Evolutionary conservation across 2,888 invertebrate species (phyloP).

Genomic region (Eucera pruinosa): DNA sequence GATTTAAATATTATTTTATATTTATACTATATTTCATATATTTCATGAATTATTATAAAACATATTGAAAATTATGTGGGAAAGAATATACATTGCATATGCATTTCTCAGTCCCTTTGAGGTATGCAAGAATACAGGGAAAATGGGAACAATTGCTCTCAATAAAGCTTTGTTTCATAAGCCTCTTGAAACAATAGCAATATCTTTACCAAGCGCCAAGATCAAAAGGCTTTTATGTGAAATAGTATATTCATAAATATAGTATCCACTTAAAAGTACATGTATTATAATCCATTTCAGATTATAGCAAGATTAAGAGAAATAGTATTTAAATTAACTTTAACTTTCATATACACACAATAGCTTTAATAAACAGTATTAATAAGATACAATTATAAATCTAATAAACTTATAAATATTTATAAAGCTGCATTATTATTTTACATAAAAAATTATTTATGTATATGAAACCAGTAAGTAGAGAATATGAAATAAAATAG

Average conservation of each 20-base stretch:
- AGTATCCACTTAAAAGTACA: neutral
- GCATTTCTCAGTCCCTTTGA: neutral
- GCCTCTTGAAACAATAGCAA: slow-evolving; percentile 42
- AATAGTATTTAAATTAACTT: neutral
- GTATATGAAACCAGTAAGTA: too few species aligned
- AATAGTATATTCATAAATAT: neutral
- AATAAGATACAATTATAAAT: neutral
- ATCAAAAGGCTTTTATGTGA: slow-evolving; percentile 20
- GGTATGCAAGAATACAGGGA: slow-evolving; percentile 4
- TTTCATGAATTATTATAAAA: neutral
- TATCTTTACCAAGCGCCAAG: slow-evolving; percentile 16
- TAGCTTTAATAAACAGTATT: neutral
- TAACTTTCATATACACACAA: neutral
- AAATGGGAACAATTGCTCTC: slow-evolving; percentile 40
- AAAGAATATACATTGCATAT: neutral
- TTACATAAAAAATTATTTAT: neutral
- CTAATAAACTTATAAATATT: neutral
- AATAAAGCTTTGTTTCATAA: slow-evolving; percentile 44
- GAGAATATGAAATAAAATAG: neutral
- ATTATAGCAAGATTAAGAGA: neutral
- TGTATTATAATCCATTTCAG: neutral
- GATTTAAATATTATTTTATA: neutral
- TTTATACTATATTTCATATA: neutral
- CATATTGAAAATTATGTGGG: neutral
- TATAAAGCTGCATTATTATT: neutral